Evolutionary conservation across 2,113 vertebrate species (phyloP).

Genomic region (Theristicus caerulescens): DNA sequence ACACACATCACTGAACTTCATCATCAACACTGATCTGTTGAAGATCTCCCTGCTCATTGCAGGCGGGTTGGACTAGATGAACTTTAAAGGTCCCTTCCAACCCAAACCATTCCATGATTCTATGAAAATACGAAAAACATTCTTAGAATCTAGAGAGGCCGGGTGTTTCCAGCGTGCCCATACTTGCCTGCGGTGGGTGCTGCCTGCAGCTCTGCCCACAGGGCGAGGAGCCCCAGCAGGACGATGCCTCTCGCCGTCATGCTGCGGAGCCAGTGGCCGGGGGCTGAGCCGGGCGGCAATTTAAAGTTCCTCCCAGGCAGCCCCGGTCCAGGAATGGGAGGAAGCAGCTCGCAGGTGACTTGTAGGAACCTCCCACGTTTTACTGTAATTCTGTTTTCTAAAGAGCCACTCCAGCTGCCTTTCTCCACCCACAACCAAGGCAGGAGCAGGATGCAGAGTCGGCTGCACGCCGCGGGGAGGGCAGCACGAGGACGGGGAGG

Average conservation of each 20-base stretch:
- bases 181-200: constrained; percentile 40
- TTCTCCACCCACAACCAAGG: neutral
- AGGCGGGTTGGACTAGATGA: neutral
- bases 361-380: constrained; percentile 33
- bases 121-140: neutral
- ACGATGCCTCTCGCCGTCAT: neutral
- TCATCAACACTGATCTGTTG: fast-evolving
- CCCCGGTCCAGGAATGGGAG: neutral
- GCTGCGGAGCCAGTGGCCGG: neutral
- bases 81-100: neutral
- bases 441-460: neutral
- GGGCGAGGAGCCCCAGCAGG: constrained; percentile 14
- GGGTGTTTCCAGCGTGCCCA: fast-evolving
- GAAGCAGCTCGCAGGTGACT: neutral
- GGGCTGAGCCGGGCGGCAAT: neutral
- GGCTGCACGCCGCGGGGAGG: fast-evolving
- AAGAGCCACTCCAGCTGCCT: neutral
- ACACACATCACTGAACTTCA: too few species aligned
- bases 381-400: neutral
- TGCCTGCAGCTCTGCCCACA: constrained; percentile 13
- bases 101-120: neutral
- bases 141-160: neutral
- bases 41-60: neutral
- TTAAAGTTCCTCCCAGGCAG: constrained; percentile 24
- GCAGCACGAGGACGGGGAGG: neutral